These are phyloP conservation scores for Cotesia glomerata DNA, from an alignment of 1,140 invertebrate genomes.

Conservation along the genomic window DNA sequence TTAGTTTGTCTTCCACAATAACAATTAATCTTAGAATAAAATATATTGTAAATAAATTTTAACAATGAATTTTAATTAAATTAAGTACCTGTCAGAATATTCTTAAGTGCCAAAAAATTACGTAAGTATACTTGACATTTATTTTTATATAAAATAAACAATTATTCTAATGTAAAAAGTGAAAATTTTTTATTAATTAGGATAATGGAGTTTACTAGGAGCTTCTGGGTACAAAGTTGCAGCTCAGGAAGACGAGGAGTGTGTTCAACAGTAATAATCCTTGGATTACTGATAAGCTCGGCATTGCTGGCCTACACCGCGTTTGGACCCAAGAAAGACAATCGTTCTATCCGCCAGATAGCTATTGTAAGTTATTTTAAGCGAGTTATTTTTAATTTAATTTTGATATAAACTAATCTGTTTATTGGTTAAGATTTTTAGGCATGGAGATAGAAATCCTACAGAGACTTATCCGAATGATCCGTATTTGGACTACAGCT, in stretches of 20 bases:
- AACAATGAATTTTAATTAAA: too few relatives aligned
- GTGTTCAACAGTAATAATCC: constrained; percentile 39
- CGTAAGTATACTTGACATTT: neutral
- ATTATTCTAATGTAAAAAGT: neutral
- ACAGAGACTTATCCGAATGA: constrained; percentile 73
- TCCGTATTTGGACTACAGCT: constrained; percentile 71
- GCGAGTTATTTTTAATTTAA: neutral
- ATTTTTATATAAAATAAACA: neutral
- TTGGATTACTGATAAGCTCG: constrained; percentile 40
- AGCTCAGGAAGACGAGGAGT: constrained; percentile 35
- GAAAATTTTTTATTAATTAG: too few relatives aligned
- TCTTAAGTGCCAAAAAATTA: too few relatives aligned
- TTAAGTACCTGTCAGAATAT: too few relatives aligned
- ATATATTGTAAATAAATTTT: too few relatives aligned
- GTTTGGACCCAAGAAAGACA: constrained; percentile 35
- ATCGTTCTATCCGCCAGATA: constrained; percentile 38
- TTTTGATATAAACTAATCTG: neutral
- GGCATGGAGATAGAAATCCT: constrained; percentile 79
- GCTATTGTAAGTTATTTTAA: constrained; percentile 48
- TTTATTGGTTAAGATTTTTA: constrained; percentile 65
- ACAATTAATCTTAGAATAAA: too few relatives aligned
- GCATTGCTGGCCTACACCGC: constrained; percentile 45
- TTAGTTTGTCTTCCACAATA: too few relatives aligned
- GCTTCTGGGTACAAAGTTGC: constrained; percentile 35
- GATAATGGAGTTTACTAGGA: constrained; percentile 35